Conservation (phyloP, 2,113 vertebrate species). For the Setophaga petechia region DNA sequence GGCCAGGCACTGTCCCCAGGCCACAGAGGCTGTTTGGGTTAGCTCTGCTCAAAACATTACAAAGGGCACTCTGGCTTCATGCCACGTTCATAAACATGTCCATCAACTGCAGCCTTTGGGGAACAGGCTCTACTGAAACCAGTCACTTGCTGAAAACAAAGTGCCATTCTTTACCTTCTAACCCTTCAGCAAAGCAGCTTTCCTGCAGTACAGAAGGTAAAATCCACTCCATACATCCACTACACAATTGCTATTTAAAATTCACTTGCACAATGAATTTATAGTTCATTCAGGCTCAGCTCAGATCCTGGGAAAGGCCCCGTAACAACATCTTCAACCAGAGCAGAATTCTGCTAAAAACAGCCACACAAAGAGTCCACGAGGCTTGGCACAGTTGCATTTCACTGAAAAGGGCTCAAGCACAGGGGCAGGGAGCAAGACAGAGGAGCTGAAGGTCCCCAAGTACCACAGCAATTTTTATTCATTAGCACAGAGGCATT, state of each 20-base stretch:
- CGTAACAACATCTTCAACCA: neutral
- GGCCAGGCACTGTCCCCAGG: neutral
- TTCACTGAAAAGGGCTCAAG: neutral
- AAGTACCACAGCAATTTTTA: neutral
- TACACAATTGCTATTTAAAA: neutral
- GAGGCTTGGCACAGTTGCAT: neutral
- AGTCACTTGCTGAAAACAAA: neutral
- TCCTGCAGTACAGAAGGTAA: neutral
- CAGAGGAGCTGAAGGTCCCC: neutral
- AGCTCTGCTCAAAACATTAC: neutral
- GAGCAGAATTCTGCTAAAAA: neutral
- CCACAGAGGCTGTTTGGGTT: neutral
- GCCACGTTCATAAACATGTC: neutral
- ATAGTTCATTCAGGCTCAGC: neutral
- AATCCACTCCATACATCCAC: neutral
- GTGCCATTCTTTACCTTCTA: neutral
- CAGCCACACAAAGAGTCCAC: neutral
- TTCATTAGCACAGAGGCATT: neutral
- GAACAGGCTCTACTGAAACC: neutral
- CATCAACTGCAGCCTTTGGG: neutral
- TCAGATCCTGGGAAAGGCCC: neutral
- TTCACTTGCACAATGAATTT: neutral
- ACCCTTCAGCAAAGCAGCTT: neutral
- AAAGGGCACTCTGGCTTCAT: neutral
- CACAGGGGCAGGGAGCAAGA: neutral